Evolutionary conservation across 2,797 vertebrate species (phyloP).

Genomic region (Onychomys arenicola): DNA sequence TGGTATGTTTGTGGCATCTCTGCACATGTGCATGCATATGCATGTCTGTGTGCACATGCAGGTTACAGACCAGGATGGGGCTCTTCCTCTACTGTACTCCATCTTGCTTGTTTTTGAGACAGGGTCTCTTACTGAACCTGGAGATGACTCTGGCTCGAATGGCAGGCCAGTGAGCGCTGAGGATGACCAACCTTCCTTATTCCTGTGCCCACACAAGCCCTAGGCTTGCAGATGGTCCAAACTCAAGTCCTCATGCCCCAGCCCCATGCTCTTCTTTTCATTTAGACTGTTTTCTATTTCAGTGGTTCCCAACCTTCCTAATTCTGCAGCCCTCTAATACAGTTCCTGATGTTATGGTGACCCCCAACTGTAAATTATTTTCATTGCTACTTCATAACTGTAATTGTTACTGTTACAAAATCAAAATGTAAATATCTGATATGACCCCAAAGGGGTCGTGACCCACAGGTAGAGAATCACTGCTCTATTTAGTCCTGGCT

Average conservation of each 20-base stretch:
- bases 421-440: no score
- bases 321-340: no score
- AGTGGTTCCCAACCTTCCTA: no score
- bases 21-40: background rate
- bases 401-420: no score
- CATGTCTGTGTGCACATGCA: background rate
- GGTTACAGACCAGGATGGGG: background rate
- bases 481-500: background rate
- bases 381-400: no score
- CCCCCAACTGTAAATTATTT: no score
- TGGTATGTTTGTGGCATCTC: background rate
- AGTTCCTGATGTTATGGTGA: no score
- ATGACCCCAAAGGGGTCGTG: no score
- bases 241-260: no score
- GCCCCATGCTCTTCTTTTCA: accelerated
- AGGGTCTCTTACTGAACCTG: background rate
- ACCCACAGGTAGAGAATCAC: no score
- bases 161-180: background rate
- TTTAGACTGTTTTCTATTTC: background rate
- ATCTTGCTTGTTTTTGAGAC: background rate
- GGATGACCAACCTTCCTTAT: background rate
- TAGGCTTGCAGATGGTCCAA: background rate
- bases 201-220: background rate
- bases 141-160: background rate
- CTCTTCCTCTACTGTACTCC: background rate